phyloP scores from a whole-genome alignment of 1,140 invertebrate species.

The Subanguina moxae region DNA sequence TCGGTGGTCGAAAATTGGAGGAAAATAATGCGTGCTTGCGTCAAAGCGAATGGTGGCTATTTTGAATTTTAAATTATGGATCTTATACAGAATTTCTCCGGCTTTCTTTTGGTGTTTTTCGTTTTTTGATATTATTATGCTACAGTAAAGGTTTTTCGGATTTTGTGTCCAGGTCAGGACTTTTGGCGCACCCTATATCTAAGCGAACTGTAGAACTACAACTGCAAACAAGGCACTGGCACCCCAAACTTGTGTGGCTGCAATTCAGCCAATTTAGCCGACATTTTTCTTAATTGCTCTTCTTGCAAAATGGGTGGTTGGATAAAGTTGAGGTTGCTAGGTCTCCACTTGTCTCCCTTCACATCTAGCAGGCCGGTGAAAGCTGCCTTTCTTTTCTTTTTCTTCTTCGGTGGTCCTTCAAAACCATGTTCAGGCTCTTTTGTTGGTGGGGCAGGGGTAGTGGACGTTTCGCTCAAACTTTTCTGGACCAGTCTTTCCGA shows the following conservation, averaged over 20 bases:
- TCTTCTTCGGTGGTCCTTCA: background rate
- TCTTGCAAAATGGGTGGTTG: conserved; percentile 24
- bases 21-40: no score
- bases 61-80: no score
- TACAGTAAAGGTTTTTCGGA: no score
- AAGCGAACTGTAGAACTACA: background rate
- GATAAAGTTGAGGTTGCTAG: background rate
- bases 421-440: conserved; percentile 1
- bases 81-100: no score
- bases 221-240: background rate
- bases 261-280: conserved; percentile 6
- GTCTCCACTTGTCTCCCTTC: background rate
- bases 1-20: no score
- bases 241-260: conserved; percentile 5
- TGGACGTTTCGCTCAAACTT: background rate
- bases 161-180: no score
- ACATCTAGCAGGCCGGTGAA: background rate
- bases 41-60: no score
- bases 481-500: conserved; percentile 15
- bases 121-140: no score
- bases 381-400: background rate
- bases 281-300: conserved; percentile 21
- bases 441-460: background rate
- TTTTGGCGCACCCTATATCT: no score
- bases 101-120: no score